Base-by-base conservation (phyloP, 2,113 vertebrate genomes). In the Dermatemys mawii region DNA sequence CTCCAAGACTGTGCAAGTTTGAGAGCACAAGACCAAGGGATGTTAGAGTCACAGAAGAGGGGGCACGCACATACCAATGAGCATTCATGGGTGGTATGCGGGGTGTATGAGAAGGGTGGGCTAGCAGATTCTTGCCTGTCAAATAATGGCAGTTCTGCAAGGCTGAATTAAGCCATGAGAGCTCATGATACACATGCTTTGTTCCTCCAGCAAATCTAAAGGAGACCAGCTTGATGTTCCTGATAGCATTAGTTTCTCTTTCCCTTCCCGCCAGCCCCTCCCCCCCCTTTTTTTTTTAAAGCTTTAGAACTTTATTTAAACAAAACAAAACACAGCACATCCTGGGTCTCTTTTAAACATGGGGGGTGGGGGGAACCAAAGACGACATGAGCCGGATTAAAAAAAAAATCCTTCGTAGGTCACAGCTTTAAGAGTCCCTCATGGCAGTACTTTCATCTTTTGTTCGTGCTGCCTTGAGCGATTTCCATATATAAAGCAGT, bases 11-110 rank as follows among this genome's bases (percentile, higher is more conserved):
- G 24, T 32, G 67, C 57, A 63, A 81, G n/a, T 84, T 75, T 32
- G 49, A 85, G 76, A 94, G 35, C 55, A 78, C 1, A 5, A 0
- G 1, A 50, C 11, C 8, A 75, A 53, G 51, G 67, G 22, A 14
- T 0, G 0, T 49, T 82, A 1, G 70, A 44, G 38, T 75, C 38
- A 75, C 11, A 38, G 70, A 41, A 75, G 19, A 22, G 57, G n/a
- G 70, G 22, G 70, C 21, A 41, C 44, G 70, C 70, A 44, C 22
- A 24, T 75, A 41, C 70, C 26, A 75, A 75, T 75, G 38, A 75
- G 70, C 5, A 4, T 41, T 12, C 8, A 44, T 27, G 70, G 22
- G 70, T 44, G 22, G 38, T 27, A n/a, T 44, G 70, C 44, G 70
- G 38, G 38, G 10, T 14, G 38, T 12, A 24, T 44, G 38, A 24